A percentile compares a stretch with the other conserved stretches of the same genome.
phyloP scores from a whole-genome alignment of 2,888 invertebrate genomes.

The Dascillus cervinus region DNA sequence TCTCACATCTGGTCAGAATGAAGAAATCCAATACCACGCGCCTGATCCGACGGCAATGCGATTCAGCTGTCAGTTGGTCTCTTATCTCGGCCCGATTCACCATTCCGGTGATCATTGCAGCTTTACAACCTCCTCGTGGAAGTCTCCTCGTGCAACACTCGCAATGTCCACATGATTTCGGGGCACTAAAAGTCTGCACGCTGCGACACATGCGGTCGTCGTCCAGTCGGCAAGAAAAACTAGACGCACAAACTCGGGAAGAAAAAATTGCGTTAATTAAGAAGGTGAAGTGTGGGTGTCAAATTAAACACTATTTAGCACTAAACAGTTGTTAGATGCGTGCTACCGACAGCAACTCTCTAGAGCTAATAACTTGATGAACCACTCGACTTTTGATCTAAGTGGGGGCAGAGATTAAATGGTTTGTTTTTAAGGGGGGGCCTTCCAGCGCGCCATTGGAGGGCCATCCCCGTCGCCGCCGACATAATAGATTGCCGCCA shows the following conservation, averaged over 20 bases:
- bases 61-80: constrained; percentile 7
- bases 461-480: constrained; percentile 14
- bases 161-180: no score
- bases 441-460: constrained; percentile 23
- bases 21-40: no score
- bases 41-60: constrained; percentile 7
- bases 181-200: no score
- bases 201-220: no score
- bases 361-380: constrained; percentile 37
- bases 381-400: constrained; percentile 26
- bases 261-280: no score
- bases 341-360: constrained; percentile 39
- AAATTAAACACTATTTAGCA: constrained; percentile 23
- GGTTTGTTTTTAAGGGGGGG: constrained; percentile 24
- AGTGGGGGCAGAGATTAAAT: constrained; percentile 27
- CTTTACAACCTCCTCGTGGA: no score
- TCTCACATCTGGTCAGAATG: no score
- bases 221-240: no score
- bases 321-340: constrained; percentile 21
- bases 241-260: no score
- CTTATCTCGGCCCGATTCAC: no score
- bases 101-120: no score
- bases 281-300: constrained; percentile 14
- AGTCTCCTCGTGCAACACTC: no score
- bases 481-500: constrained; percentile 19